These are phyloP conservation scores for Pharmacophagus antenor DNA, from an alignment of 2,888 invertebrate genomes.

Conservation along the genomic window DNA sequence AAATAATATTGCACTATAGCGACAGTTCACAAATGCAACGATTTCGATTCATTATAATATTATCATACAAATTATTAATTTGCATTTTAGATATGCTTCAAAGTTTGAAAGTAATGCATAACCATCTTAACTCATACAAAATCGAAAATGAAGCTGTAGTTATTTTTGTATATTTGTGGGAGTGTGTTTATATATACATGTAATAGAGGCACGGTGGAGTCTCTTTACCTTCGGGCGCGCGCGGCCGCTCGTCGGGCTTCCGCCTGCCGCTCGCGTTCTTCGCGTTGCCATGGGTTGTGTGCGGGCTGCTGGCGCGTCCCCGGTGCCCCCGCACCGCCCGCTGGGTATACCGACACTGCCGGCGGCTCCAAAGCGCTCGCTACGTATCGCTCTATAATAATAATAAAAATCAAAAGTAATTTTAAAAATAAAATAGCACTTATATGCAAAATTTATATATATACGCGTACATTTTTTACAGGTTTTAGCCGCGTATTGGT, in stretches of 20 bases:
- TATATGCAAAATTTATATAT: too few relatives aligned
- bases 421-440: neutral
- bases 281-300: slow-evolving; percentile 95
- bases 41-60: neutral
- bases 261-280: slow-evolving; percentile 90
- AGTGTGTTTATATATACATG: too few relatives aligned
- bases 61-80: too few relatives aligned
- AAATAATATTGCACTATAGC: neutral
- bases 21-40: neutral
- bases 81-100: too few relatives aligned
- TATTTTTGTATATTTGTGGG: too few relatives aligned
- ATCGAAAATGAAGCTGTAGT: too few relatives aligned
- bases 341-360: slow-evolving; percentile 84
- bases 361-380: slow-evolving; percentile 88
- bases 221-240: slow-evolving; percentile 50
- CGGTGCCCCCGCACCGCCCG: slow-evolving; percentile 43
- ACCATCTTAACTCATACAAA: too few relatives aligned
- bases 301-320: slow-evolving; percentile 43
- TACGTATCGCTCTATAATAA: slow-evolving; percentile 76
- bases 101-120: too few relatives aligned
- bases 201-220: neutral
- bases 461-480: too few relatives aligned
- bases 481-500: too few relatives aligned
- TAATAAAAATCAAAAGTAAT: neutral
- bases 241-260: slow-evolving; percentile 56